Conservation (phyloP, 2,797 vertebrate species). For the Sparidentex hasta region DNA sequence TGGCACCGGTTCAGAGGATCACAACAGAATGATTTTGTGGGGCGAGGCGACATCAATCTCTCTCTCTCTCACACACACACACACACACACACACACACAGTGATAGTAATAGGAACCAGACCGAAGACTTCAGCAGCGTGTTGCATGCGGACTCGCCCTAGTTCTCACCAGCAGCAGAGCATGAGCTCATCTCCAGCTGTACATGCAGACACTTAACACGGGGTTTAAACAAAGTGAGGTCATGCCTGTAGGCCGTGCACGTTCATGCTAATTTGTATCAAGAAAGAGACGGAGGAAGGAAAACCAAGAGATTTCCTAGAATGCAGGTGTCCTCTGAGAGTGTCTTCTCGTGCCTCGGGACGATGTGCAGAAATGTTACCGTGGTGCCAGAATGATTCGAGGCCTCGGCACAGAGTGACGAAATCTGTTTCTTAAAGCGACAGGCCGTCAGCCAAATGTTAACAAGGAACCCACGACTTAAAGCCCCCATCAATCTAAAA, state of each 20-base stretch:
- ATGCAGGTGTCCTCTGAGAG: slow-evolving; percentile 38
- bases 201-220: background rate
- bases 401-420: slow-evolving; percentile 25
- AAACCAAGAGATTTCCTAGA: slow-evolving; percentile 27
- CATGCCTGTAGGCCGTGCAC: slow-evolving; percentile 27
- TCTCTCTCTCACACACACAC: slow-evolving; percentile 18
- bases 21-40: background rate
- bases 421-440: slow-evolving; percentile 29
- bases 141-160: slow-evolving; percentile 38
- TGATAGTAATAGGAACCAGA: slow-evolving; percentile 42
- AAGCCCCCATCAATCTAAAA: background rate
- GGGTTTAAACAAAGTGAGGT: slow-evolving; percentile 60
- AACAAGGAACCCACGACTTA: background rate
- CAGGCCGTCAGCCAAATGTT: background rate
- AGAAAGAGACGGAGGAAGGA: slow-evolving; percentile 18
- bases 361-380: slow-evolving; percentile 1
- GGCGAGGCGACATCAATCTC: slow-evolving; percentile 19
- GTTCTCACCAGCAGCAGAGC: slow-evolving; percentile 36
- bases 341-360: slow-evolving; percentile 22
- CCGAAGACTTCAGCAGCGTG: background rate
- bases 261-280: slow-evolving; percentile 24
- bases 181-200: slow-evolving; percentile 73
- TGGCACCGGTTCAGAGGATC: slow-evolving; percentile 22
- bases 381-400: slow-evolving; percentile 42
- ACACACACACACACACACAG: background rate